Conservation (phyloP, 2,888 invertebrate genomes). For the Tipula helvola region DNA sequence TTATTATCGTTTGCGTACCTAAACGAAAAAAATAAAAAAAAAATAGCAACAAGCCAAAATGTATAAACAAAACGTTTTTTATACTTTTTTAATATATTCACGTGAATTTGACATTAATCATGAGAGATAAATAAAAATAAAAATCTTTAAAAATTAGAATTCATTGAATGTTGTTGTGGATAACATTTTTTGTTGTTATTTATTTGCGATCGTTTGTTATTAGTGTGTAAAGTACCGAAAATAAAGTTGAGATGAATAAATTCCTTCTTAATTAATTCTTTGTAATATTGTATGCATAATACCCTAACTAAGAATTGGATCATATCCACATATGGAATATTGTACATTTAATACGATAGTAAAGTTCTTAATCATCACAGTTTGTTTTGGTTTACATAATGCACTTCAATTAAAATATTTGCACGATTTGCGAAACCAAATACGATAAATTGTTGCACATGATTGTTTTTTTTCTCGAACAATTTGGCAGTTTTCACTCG, state of each 20-base stretch:
- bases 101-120: constrained; percentile 4
- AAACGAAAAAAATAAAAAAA: background rate
- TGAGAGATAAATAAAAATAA: background rate
- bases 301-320: background rate
- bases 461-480: no score
- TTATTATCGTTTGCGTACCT: background rate
- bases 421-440: background rate
- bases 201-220: background rate
- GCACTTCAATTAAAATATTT: background rate
- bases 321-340: background rate
- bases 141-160: background rate
- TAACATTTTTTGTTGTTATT: background rate
- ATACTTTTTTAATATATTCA: background rate
- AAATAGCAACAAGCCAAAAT: background rate
- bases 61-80: background rate
- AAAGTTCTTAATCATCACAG: background rate
- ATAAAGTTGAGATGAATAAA: background rate
- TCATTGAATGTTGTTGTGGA: background rate
- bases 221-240: background rate
- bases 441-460: no score
- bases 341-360: background rate
- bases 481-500: no score
- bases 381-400: background rate
- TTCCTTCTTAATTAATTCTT: background rate
- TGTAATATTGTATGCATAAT: background rate